Evolutionary conservation across 2,888 invertebrate species (phyloP).

Genomic region (Calliphora vomitoria): DNA sequence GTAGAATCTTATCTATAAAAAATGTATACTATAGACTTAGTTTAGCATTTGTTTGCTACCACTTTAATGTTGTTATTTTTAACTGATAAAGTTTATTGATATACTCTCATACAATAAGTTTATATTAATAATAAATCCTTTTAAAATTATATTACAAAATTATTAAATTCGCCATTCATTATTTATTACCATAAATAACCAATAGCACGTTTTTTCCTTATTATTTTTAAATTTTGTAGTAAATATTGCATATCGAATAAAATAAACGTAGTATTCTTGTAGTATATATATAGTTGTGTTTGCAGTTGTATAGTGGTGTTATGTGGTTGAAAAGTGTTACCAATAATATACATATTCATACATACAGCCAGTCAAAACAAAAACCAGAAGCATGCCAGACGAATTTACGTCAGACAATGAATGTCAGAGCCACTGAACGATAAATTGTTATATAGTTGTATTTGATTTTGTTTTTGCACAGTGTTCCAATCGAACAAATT

Average conservation of each 20-base stretch:
- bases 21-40: neutral
- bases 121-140: neutral
- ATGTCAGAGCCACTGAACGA: conserved; percentile 37
- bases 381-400: conserved; percentile 44
- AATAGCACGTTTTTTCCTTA: conserved; percentile 8
- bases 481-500: no score
- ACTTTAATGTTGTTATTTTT: neutral
- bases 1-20: neutral
- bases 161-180: neutral
- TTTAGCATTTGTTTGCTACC: neutral
- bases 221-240: conserved; percentile 3
- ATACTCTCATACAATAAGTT: neutral
- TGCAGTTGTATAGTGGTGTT: conserved; percentile 11
- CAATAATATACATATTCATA: conserved; percentile 14
- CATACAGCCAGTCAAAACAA: conserved; percentile 10
- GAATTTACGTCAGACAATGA: conserved; percentile 53
- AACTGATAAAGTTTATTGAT: conserved; percentile 14
- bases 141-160: conserved; percentile 8
- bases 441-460: neutral
- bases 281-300: neutral
- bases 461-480: no score
- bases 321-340: conserved; percentile 23
- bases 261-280: conserved; percentile 15
- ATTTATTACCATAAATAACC: conserved; percentile 12
- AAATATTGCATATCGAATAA: neutral